These are phyloP conservation scores for Chironex yamaguchii DNA, from an alignment of 30 jellyfish, hydroid and myxozoan species.

Conservation along the genomic window DNA sequence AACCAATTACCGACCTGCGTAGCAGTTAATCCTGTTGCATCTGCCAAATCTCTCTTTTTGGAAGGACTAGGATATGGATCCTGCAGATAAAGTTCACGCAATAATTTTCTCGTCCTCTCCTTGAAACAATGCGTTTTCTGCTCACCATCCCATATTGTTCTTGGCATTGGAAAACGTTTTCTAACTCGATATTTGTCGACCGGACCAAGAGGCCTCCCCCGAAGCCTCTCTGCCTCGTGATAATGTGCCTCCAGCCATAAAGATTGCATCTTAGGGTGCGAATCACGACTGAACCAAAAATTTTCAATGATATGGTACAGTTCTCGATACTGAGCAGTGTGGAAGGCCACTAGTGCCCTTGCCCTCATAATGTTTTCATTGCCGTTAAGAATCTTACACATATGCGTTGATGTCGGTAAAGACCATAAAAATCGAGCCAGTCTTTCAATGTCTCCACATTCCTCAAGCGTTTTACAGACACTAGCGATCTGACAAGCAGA, in stretches of 20 bases:
- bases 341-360: conserved; percentile 89
- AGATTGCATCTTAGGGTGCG: conserved; percentile 90
- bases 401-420: conserved; percentile 81
- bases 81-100: conserved; percentile 82
- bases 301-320: conserved; percentile 87
- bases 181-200: conserved; percentile 98
- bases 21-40: conserved; percentile 91
- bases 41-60: conserved; percentile 89
- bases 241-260: conserved; percentile 98
- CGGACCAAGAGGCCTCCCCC: conserved; percentile 98
- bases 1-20: conserved; percentile 98
- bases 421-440: conserved; percentile 94
- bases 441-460: conserved; percentile 95
- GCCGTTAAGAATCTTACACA: conserved; percentile 69
- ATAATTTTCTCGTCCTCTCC: conserved; percentile 85
- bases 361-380: conserved; percentile 91
- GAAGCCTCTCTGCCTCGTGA: conserved; percentile 87
- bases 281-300: conserved; percentile 79
- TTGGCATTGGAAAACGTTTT: conserved; percentile 96
- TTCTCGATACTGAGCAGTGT: conserved; percentile 89
- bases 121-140: conserved; percentile 93
- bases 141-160: conserved; percentile 99
- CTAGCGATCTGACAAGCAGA: conserved; percentile 88
- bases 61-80: conserved; percentile 96
- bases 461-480: conserved; percentile 95